These are phyloP conservation scores for Eurytoma californica DNA, from an alignment of 2,888 invertebrate genomes.

Conservation along the genomic window DNA sequence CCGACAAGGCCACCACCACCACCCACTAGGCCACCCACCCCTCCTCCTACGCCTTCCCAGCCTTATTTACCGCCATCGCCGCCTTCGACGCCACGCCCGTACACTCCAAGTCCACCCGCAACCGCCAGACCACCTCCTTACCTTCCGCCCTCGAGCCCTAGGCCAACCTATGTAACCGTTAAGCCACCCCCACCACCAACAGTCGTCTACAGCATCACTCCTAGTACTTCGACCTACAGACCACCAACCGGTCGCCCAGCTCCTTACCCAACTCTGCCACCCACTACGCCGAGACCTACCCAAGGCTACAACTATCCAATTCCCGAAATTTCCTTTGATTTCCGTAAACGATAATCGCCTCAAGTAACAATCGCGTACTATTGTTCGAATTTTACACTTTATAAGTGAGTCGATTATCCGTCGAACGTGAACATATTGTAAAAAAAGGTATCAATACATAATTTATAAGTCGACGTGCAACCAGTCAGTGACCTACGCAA, in stretches of 20 bases:
- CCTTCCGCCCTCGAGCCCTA: conserved; percentile 68
- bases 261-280: conserved; percentile 68
- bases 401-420: conserved; percentile 38
- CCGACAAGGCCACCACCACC: conserved; percentile 41
- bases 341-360: conserved; percentile 56
- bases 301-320: conserved; percentile 70
- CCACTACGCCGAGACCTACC: conserved; percentile 63
- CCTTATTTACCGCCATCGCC: conserved; percentile 44
- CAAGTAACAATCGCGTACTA: not conserved
- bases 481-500: conserved; percentile 18
- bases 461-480: conserved; percentile 24
- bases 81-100: conserved; percentile 52
- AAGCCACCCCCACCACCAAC: conserved; percentile 74
- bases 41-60: not conserved
- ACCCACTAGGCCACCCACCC: conserved; percentile 37
- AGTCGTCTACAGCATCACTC: conserved; percentile 64
- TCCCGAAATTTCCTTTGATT: conserved; percentile 69
- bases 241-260: conserved; percentile 66
- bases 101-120: conserved; percentile 12
- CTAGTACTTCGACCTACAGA: conserved; percentile 59
- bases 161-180: conserved; percentile 64
- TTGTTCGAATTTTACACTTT: conserved; percentile 34
- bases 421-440: conserved; percentile 2
- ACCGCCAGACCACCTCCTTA: conserved; percentile 66
- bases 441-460: conserved; percentile 7